A percentile compares a stretch with the other conserved stretches of the same genome.
Conservation (phyloP, 2,888 invertebrate genomes). For the Plagiodera versicolora region DNA sequence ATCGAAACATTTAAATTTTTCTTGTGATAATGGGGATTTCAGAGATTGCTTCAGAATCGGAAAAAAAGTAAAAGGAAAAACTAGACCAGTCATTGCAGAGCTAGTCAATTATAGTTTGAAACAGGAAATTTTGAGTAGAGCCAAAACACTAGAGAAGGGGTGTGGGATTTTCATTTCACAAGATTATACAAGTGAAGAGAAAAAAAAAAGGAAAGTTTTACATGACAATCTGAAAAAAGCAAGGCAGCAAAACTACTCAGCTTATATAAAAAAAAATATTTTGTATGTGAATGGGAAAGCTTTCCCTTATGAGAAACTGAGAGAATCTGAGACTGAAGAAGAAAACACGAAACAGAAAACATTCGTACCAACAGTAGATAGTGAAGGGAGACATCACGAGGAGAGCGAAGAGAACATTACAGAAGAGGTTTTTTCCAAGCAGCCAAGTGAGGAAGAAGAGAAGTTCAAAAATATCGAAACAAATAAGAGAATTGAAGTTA, state of each 20-base stretch:
- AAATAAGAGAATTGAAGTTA: conserved; percentile 1
- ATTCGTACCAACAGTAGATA: background rate
- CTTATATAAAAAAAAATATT: background rate
- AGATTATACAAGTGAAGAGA: conserved; percentile 1
- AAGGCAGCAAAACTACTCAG: background rate
- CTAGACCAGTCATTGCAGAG: conserved; percentile 3
- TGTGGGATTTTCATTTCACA: background rate
- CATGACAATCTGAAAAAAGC: conserved; percentile 3
- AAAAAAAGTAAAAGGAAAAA: conserved; percentile 3
- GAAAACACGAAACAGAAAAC: conserved; percentile 1
- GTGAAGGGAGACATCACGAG: background rate
- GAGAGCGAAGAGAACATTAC: background rate
- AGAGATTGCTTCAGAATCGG: conserved; percentile 1
- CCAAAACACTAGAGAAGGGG: background rate
- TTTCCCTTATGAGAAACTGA: too few species aligned
- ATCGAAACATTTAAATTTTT: background rate
- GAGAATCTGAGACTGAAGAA: background rate
- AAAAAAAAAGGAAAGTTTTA: background rate
- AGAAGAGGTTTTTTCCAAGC: background rate
- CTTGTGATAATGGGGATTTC: background rate
- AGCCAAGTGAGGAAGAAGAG: background rate
- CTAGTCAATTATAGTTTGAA: background rate
- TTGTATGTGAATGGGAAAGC: too few species aligned
- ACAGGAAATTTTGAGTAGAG: conserved; percentile 1
- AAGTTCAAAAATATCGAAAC: background rate